phyloP scores from a whole-genome alignment of 2,888 invertebrate genomes.

The Tetanocera ferruginea region DNA sequence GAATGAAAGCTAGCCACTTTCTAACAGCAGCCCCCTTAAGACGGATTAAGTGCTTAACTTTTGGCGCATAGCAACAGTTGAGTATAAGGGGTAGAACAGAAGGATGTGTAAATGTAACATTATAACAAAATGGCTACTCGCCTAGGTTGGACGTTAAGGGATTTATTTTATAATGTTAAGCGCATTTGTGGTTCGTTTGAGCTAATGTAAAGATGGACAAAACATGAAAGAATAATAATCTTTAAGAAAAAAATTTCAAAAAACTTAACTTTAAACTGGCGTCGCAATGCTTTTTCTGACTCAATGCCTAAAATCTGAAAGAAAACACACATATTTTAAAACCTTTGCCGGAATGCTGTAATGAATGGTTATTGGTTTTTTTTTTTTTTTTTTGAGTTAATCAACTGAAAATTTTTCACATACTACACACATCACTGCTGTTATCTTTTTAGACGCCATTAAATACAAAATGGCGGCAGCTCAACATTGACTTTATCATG shows the following conservation, averaged over 20 bases:
- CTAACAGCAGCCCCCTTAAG: not conserved
- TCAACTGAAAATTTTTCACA: slow-evolving; percentile 11
- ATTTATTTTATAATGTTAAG: no score
- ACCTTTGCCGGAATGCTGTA: no score
- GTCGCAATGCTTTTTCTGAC: not conserved
- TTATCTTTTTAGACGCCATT: slow-evolving; percentile 25
- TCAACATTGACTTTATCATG: not conserved
- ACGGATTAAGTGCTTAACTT: slow-evolving; percentile 22
- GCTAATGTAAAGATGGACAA: no score
- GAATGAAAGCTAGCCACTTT: no score
- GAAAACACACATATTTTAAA: not conserved
- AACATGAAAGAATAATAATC: no score
- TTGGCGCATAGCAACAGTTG: not conserved
- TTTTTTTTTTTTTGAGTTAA: slow-evolving; percentile 9
- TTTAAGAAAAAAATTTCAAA: no score
- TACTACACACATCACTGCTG: not conserved
- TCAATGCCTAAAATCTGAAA: not conserved
- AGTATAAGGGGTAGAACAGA: no score
- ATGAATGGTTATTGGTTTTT: not conserved
- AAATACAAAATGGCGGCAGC: slow-evolving; percentile 23
- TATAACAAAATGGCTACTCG: not conserved
- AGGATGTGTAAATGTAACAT: not conserved
- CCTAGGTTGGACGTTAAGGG: not conserved
- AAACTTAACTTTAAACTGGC: no score
- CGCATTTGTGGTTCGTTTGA: no score